phyloP scores from a whole-genome alignment of 23 tunicate genomes.

The Halocynthia roretzi region DNA sequence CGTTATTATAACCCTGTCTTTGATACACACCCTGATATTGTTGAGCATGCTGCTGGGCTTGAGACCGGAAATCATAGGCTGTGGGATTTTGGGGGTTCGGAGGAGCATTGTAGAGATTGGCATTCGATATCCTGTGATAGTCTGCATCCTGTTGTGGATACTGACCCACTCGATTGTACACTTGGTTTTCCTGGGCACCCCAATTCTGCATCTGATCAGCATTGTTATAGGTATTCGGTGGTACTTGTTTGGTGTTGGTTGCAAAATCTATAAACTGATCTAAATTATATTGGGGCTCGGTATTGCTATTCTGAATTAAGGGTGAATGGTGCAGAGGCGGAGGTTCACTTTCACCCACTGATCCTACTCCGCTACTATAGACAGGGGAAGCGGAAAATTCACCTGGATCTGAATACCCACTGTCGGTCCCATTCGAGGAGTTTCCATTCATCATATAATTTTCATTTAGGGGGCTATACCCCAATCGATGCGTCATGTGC shows the following conservation, averaged over 20 bases:
- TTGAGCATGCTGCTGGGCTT: not conserved
- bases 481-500: too few relatives aligned
- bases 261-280: not conserved
- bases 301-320: not conserved
- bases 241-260: not conserved
- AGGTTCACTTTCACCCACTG: slow-evolving; percentile 11
- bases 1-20: not conserved
- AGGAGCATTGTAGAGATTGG: too few relatives aligned
- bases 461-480: too few relatives aligned
- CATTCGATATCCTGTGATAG: too few relatives aligned
- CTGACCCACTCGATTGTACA: not conserved
- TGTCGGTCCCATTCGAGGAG: not conserved
- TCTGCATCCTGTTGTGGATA: not conserved
- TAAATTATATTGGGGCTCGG: not conserved
- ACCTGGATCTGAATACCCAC: slow-evolving; percentile 17
- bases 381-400: not conserved
- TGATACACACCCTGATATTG: not conserved
- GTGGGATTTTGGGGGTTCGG: too few relatives aligned
- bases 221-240: not conserved
- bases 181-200: not conserved
- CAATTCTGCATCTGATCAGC: not conserved
- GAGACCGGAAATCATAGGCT: not conserved
- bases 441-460: too few relatives aligned
- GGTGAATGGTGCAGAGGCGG: slow-evolving; percentile 47
- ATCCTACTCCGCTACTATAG: slow-evolving; percentile 3